phyloP scores from a whole-genome alignment of 2,888 invertebrate genomes.

The Caenorhabditis sulstoni region DNA sequence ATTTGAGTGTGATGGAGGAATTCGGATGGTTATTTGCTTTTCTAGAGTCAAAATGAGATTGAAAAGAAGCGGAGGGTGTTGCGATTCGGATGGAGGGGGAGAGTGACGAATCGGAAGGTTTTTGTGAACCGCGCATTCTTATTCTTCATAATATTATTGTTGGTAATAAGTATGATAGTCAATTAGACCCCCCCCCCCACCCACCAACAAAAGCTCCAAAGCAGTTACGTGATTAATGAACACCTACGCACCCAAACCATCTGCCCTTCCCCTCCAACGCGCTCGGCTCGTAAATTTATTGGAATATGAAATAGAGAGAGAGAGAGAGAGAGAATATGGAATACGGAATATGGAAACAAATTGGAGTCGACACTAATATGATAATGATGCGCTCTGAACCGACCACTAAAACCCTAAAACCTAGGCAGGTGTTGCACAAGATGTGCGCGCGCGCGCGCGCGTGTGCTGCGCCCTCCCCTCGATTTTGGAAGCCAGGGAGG shows the following conservation, averaged over 20 bases:
- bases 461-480: too few relatives aligned
- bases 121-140: too few relatives aligned
- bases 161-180: too few relatives aligned
- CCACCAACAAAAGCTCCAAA: too few relatives aligned
- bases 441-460: not conserved
- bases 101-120: too few relatives aligned
- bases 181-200: too few relatives aligned
- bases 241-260: constrained; percentile 34
- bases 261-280: constrained; percentile 13
- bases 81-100: too few relatives aligned
- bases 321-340: not conserved
- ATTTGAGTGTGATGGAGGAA: not conserved
- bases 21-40: constrained; percentile 24
- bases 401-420: not conserved
- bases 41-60: not conserved
- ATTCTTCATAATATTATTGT: too few relatives aligned
- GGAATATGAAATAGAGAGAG: not conserved
- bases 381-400: constrained; percentile 30
- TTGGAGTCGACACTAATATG: constrained; percentile 54
- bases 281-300: constrained; percentile 35
- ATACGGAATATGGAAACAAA: constrained; percentile 46
- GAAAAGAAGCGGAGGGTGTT: constrained; percentile 15
- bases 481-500: too few relatives aligned
- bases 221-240: constrained; percentile 52
- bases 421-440: constrained; percentile 17